Conservation (phyloP, 2,797 vertebrate genomes). For the Centropyge bicolor region DNA sequence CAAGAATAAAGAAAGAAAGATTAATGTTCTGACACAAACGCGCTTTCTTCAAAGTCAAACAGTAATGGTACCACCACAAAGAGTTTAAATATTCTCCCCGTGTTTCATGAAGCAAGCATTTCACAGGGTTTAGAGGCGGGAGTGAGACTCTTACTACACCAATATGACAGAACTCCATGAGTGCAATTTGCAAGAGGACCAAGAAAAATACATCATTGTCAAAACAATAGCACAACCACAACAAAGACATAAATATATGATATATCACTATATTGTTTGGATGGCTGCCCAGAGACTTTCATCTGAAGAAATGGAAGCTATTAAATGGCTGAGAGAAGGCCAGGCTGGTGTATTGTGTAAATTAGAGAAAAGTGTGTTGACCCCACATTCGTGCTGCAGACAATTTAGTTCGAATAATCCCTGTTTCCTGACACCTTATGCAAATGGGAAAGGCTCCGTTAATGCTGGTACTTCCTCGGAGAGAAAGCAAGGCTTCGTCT, state of each 20-base stretch:
- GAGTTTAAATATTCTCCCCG: conserved; percentile 22
- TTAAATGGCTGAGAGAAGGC: conserved; percentile 40
- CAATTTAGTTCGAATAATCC: conserved; percentile 30
- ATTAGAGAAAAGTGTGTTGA: conserved; percentile 49
- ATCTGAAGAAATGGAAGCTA: conserved; percentile 55
- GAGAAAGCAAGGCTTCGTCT: neutral
- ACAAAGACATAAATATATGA: conserved; percentile 50
- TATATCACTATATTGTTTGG: conserved; percentile 49
- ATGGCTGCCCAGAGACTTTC: conserved; percentile 43
- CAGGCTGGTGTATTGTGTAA: conserved; percentile 37
- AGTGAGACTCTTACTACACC: conserved; percentile 14
- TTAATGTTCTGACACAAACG: conserved; percentile 38
- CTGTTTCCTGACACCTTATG: conserved; percentile 19
- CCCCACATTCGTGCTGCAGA: conserved; percentile 27
- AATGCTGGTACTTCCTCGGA: conserved; percentile 1
- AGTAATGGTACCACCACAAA: conserved; percentile 21
- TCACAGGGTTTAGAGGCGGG: conserved; percentile 14
- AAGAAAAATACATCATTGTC: conserved; percentile 44
- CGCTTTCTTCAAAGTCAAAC: conserved; percentile 48
- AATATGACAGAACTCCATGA: conserved; percentile 36
- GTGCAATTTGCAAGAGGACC: conserved; percentile 44
- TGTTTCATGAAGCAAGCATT: conserved; percentile 24
- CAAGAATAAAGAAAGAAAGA: conserved; percentile 37
- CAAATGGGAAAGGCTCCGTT: conserved; percentile 25
- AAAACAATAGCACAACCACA: conserved; percentile 45